Conservation (phyloP, 1,140 invertebrate species). For the Colletes gigas region DNA sequence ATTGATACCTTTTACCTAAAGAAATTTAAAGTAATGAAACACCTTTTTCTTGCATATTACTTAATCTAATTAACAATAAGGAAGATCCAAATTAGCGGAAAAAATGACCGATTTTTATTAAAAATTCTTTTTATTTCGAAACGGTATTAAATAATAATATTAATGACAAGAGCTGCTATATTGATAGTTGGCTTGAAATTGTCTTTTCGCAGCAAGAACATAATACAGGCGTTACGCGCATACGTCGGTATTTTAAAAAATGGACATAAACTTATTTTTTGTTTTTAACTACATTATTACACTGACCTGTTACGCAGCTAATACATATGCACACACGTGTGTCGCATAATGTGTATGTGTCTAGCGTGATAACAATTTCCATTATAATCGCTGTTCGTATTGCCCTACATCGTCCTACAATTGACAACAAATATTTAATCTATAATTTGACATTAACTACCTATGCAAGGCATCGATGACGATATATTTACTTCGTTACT, state of each 20-base stretch:
- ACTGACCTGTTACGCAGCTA: constrained; percentile 43
- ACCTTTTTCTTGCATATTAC: no score
- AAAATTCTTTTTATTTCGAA: constrained; percentile 64
- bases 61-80: constrained; percentile 5
- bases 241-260: constrained; percentile 19
- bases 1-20: not conserved
- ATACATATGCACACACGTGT: constrained; percentile 36
- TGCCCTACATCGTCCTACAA: constrained; percentile 61
- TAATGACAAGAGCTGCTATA: constrained; percentile 45
- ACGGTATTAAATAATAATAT: constrained; percentile 64
- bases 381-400: constrained; percentile 57
- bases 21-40: not conserved
- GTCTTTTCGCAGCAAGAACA: constrained; percentile 53
- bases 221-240: constrained; percentile 25
- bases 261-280: constrained; percentile 42
- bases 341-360: constrained; percentile 40
- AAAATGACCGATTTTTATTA: constrained; percentile 42
- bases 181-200: constrained; percentile 30
- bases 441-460: constrained; percentile 68
- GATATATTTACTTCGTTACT: constrained; percentile 54
- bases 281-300: constrained; percentile 41
- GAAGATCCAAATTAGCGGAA: not conserved
- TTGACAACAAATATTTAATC: constrained; percentile 69
- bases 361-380: constrained; percentile 53
- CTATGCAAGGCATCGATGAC: constrained; percentile 74